These are phyloP conservation scores for Rhagonycha fulva DNA, from an alignment of 2,888 invertebrate genomes.

Conservation along the genomic window DNA sequence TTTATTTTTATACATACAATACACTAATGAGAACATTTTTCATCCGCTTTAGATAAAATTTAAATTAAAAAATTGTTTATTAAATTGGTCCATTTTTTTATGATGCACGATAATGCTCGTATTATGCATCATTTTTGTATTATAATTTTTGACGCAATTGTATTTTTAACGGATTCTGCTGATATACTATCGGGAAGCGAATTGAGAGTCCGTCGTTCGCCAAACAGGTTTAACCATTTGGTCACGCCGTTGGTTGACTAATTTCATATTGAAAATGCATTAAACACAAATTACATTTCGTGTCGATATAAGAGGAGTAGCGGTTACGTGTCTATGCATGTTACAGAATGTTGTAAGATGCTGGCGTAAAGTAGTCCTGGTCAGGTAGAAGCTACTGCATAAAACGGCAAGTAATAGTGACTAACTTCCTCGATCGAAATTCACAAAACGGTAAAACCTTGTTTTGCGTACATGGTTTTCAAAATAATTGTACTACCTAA, in stretches of 20 bases:
- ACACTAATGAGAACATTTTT: slow-evolving; percentile 24
- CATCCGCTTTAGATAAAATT: slow-evolving; percentile 25
- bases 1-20: slow-evolving; percentile 8
- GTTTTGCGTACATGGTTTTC: background rate
- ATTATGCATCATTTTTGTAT: background rate
- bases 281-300: slow-evolving; percentile 39
- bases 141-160: background rate
- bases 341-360: slow-evolving; percentile 14
- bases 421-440: slow-evolving; percentile 6
- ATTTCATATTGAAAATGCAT: slow-evolving; percentile 39
- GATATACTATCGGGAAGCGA: background rate
- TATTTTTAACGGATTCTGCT: background rate
- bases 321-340: slow-evolving; percentile 21
- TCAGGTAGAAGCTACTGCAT: slow-evolving; percentile 36
- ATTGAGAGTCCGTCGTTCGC: background rate
- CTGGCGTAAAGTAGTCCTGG: slow-evolving; percentile 9
- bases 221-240: background rate
- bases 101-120: background rate
- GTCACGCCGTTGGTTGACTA: slow-evolving; percentile 17
- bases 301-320: slow-evolving; percentile 16
- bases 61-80: slow-evolving; percentile 17
- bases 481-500: background rate
- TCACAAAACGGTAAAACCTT: background rate
- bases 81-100: background rate
- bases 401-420: slow-evolving; percentile 30